Base-by-base conservation (phyloP, 2,113 vertebrate genomes). In the Excalfactoria chinensis region DNA sequence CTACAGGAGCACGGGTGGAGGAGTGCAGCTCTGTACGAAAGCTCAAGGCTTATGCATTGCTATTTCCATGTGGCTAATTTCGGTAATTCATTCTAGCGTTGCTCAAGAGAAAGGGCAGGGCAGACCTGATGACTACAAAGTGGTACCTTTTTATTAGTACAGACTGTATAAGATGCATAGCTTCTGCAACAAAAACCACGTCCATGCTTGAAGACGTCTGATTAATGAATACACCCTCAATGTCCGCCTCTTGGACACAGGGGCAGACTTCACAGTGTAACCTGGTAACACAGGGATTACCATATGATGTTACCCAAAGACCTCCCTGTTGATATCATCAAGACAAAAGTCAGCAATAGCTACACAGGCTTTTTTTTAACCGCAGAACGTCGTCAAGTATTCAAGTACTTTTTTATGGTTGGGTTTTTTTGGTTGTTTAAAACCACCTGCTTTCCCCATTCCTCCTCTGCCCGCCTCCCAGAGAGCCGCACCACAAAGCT, bases 141-240 rank as follows among this genome's bases (percentile, higher is more conserved):
- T 23, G 89, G 55, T 89, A 90, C 79, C 86, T 96, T 73, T 97
- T 98, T 98, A 98, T 98, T 97, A 93, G 79, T 92, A 95, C 79
- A 93, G 93, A 92, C 90, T 91, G 94, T 97, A 96, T 69, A 97
- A 96, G 95, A 96, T 98, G 97, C 97, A 98, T 97, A 98, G 96
- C 73, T 78, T 97, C 89, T 87, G 74, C 84, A 96, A 89, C 94
- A 96, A 96, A 96, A 95, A 60, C 90, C 93, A 84, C 23, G 59
- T 90, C 91, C 93, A 95, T 95, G 96, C 95, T 96, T 85, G 72
- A 83, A 92, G 84, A 96, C 68, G 88, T 43, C 18, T 55, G 72
- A 71, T 93, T 79, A 93, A 93, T 44, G 82, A 79, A 25, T 84
- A 86, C 35, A 21, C 88, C 92, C 95, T 92, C 95, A 53, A 14